phyloP scores from a whole-genome alignment of 2,797 vertebrate genomes.

The Acrocephalus scirpaceus region DNA sequence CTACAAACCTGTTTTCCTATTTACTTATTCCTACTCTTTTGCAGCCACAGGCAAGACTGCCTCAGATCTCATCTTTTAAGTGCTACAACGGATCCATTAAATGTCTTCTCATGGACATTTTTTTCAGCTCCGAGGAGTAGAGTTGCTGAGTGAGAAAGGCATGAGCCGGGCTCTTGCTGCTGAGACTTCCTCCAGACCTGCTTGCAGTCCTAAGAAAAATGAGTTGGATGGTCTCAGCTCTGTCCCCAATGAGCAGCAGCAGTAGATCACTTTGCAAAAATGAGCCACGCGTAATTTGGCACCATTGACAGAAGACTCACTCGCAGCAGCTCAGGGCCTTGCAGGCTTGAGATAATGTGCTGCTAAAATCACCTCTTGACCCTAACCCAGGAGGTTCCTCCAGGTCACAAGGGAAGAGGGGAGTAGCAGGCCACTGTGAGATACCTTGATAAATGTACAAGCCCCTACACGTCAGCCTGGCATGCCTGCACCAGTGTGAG shows the following conservation, averaged over 20 bases:
- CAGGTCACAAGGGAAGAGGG: conserved; percentile 32
- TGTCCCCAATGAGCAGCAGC: conserved; percentile 62
- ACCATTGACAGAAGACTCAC: conserved; percentile 64
- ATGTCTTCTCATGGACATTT: conserved; percentile 43
- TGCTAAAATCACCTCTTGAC: conserved; percentile 69
- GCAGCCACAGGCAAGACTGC: not conserved
- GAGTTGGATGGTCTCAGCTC: conserved; percentile 55
- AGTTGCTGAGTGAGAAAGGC: conserved; percentile 74
- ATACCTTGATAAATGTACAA: conserved; percentile 40
- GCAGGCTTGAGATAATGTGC: conserved; percentile 56
- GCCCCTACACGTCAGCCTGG: not conserved
- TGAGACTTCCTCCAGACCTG: conserved; percentile 62
- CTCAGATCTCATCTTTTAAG: conserved; percentile 6
- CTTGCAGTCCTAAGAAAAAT: conserved; percentile 68
- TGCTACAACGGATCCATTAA: not conserved
- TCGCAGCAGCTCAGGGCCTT: conserved; percentile 36
- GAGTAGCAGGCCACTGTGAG: conserved; percentile 5
- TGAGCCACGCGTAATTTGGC: conserved; percentile 72
- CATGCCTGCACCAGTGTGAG: not conserved
- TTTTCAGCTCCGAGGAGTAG: conserved; percentile 44
- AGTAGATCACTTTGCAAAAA: conserved; percentile 73
- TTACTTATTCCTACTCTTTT: not conserved
- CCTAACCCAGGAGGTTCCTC: conserved; percentile 52
- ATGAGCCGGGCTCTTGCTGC: conserved; percentile 1
- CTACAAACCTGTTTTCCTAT: not conserved